phyloP scores from a whole-genome alignment of 1,140 invertebrate species.

The Euwallacea similis region DNA sequence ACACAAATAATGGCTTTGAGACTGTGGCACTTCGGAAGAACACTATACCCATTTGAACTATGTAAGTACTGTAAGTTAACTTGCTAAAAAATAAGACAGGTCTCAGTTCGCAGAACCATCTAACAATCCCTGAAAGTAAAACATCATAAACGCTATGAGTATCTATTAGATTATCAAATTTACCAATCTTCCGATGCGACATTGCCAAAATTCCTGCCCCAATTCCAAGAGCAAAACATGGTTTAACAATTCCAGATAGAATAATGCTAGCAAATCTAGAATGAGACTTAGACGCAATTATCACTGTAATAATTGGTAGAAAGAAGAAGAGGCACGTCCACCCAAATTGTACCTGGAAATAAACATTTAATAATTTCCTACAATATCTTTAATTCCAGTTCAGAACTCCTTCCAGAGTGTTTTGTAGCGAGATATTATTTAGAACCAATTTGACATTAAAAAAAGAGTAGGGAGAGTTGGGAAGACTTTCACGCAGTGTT shows the following conservation, averaged over 20 bases:
- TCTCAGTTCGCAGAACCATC: constrained; percentile 39
- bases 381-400: too few relatives aligned
- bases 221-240: constrained; percentile 41
- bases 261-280: constrained; percentile 27
- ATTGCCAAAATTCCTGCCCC: constrained; percentile 42
- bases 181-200: constrained; percentile 24
- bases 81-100: constrained; percentile 41
- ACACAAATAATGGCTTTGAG: constrained; percentile 26
- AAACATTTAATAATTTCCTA: not conserved
- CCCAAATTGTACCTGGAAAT: constrained; percentile 6
- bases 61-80: constrained; percentile 42
- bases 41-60: constrained; percentile 41
- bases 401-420: too few relatives aligned
- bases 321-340: constrained; percentile 24
- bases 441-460: too few relatives aligned
- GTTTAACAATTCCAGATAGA: constrained; percentile 38
- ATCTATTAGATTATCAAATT: not conserved
- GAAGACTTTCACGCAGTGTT: too few relatives aligned
- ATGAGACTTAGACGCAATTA: constrained; percentile 24
- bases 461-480: too few relatives aligned
- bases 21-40: constrained; percentile 34
- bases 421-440: too few relatives aligned
- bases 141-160: not conserved
- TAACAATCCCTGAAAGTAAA: constrained; percentile 30
- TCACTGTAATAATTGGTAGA: constrained; percentile 24